A percentile compares a stretch with the other conserved stretches of the same genome.
phyloP scores from a whole-genome alignment of 2,888 invertebrate genomes.

The Itoplectis maculator region DNA sequence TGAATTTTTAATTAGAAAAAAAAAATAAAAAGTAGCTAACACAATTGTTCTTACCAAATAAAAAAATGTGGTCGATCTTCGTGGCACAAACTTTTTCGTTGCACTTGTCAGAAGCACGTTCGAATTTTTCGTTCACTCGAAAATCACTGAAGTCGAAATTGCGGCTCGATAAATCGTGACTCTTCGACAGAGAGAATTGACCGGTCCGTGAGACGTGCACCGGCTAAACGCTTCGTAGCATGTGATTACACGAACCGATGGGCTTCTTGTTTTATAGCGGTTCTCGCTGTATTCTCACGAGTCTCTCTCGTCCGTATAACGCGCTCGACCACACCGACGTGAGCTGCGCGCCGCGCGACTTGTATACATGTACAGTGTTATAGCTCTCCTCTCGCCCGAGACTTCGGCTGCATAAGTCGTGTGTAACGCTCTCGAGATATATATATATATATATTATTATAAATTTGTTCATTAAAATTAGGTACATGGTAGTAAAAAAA shows the following conservation, averaged over 20 bases:
- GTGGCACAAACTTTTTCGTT: slow-evolving; percentile 24
- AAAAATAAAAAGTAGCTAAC: too few relatives aligned
- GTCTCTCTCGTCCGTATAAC: slow-evolving; percentile 5
- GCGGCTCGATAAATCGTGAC: slow-evolving; percentile 32
- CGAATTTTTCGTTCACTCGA: slow-evolving; percentile 16
- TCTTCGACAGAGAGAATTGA: background rate
- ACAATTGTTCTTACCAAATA: background rate
- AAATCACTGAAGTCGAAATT: slow-evolving; percentile 35
- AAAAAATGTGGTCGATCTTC: slow-evolving; percentile 28
- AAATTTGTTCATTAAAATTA: too few relatives aligned
- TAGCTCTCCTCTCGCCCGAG: slow-evolving; percentile 14
- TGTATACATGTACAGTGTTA: slow-evolving; percentile 21
- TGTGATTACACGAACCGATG: slow-evolving; percentile 72
- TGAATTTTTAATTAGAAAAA: too few relatives aligned
- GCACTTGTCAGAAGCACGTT: background rate
- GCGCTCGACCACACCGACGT: slow-evolving; percentile 24
- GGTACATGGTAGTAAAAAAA: too few relatives aligned
- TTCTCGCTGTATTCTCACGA: slow-evolving; percentile 57
- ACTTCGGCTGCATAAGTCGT: background rate
- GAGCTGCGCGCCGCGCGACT: too few relatives aligned
- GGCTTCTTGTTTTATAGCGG: slow-evolving; percentile 75
- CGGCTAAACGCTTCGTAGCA: slow-evolving; percentile 70
- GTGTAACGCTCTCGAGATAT: too few relatives aligned
- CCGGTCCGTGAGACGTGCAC: slow-evolving; percentile 59
- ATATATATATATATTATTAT: too few relatives aligned